Evolutionary conservation across 1,140 invertebrate genomes (phyloP).

Genomic region (Colletes gigas): DNA sequence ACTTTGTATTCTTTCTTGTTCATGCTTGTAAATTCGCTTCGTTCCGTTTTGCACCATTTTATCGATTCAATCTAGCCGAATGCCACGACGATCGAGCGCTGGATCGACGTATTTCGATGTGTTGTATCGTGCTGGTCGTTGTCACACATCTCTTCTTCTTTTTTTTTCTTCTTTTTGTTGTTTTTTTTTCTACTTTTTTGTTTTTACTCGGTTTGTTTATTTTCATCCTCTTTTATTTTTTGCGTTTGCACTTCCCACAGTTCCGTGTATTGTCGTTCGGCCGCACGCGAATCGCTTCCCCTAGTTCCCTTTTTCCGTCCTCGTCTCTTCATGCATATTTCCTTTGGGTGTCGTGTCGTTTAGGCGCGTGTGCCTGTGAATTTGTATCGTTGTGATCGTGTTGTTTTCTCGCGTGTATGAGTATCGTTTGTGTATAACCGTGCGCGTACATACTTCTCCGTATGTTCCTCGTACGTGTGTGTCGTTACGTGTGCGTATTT

Average conservation of each 20-base stretch:
- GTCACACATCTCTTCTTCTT: background rate
- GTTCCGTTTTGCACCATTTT: background rate
- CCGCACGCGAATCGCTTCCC: constrained; percentile 3
- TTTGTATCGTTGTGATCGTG: constrained; percentile 10
- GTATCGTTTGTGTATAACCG: constrained; percentile 3
- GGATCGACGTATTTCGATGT: constrained; percentile 10
- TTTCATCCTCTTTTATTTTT: background rate
- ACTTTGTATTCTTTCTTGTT: constrained; percentile 14
- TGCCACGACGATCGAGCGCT: constrained; percentile 6
- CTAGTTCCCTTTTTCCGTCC: no score
- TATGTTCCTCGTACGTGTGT: constrained; percentile 35
- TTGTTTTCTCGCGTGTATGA: constrained; percentile 20
- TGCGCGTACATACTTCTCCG: constrained; percentile 21
- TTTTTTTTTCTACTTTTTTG: constrained; percentile 1
- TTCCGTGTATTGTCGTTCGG: constrained; percentile 4
- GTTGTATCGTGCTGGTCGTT: background rate
- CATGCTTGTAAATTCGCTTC: constrained; percentile 32
- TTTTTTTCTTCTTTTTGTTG: constrained; percentile 11
- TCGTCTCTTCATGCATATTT: no score
- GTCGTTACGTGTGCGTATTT: constrained; percentile 56
- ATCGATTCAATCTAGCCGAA: background rate
- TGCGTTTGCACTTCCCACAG: background rate
- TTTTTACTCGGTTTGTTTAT: background rate
- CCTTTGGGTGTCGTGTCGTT: background rate
- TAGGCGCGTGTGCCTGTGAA: constrained; percentile 15